These are phyloP conservation scores for Zosterops lateralis DNA, from an alignment of 2,113 vertebrate species.

Conservation along the genomic window DNA sequence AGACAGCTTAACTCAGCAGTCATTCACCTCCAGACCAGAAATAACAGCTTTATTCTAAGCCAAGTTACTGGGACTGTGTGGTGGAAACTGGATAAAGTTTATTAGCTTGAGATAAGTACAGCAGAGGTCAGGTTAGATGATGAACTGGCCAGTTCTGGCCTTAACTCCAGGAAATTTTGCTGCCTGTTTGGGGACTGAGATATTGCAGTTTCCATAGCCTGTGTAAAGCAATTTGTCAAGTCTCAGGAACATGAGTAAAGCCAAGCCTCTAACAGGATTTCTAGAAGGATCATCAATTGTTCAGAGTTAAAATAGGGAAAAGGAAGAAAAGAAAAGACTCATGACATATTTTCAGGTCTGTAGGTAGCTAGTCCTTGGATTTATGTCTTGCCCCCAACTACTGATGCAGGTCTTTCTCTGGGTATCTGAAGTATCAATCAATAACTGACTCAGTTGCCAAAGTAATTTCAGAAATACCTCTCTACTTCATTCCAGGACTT, in stretches of 20 bases:
- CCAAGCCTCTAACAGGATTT: neutral
- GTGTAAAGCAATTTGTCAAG: conserved; percentile 3
- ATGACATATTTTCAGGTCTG: neutral
- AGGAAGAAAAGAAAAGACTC: neutral
- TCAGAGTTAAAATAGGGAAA: neutral
- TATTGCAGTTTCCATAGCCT: neutral
- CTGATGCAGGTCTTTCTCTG: neutral
- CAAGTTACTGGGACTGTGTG: neutral
- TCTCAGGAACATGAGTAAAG: neutral
- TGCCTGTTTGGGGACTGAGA: neutral
- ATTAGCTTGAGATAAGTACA: neutral
- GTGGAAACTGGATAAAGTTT: neutral
- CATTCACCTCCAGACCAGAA: conserved; percentile 17
- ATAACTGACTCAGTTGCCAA: neutral
- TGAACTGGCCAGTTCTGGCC: neutral
- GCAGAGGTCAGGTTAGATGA: neutral
- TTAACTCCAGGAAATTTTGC: neutral
- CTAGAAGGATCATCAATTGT: neutral
- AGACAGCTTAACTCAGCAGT: neutral
- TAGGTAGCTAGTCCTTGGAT: neutral
- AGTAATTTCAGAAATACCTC: neutral
- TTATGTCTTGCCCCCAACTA: neutral
- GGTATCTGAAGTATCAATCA: neutral
- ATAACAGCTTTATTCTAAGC: neutral
- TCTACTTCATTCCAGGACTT: neutral